Conservation (phyloP, 2,797 vertebrate genomes). For the Crypturellus tataupa region DNA sequence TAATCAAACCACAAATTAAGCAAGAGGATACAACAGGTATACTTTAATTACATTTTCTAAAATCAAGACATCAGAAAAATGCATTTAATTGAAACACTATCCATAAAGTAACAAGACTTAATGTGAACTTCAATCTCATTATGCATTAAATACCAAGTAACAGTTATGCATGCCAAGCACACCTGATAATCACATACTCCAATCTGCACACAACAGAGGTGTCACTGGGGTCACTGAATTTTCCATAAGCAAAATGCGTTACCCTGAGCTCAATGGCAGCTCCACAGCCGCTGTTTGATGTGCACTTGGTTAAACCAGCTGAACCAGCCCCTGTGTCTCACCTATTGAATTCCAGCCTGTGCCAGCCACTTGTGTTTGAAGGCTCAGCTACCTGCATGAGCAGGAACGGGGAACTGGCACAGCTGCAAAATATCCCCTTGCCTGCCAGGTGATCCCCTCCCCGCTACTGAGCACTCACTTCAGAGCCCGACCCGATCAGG, state of each 20-base stretch:
- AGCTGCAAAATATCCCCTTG: neutral
- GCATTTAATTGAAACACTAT: neutral
- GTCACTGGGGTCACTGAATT: neutral
- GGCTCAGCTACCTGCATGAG: neutral
- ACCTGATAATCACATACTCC: neutral
- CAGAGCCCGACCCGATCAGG: neutral
- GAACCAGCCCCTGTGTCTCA: neutral
- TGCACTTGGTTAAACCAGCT: neutral
- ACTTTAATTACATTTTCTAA: neutral
- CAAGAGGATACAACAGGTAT: constrained; percentile 20
- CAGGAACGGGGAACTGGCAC: neutral
- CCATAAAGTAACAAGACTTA: neutral
- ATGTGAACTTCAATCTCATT: neutral
- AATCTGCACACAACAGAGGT: neutral
- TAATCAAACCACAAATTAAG: constrained; percentile 33
- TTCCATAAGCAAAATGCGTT: neutral
- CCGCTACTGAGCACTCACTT: neutral
- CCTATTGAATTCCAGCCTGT: neutral
- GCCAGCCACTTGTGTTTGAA: neutral
- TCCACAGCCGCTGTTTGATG: fast-evolving
- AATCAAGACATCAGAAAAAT: neutral
- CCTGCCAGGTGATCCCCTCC: neutral
- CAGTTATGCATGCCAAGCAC: neutral
- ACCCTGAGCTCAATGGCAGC: neutral
- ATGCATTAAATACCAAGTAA: neutral